These are phyloP conservation scores for Clistopyga incitator DNA, from an alignment of 2,888 invertebrate species.

Conservation along the genomic window DNA sequence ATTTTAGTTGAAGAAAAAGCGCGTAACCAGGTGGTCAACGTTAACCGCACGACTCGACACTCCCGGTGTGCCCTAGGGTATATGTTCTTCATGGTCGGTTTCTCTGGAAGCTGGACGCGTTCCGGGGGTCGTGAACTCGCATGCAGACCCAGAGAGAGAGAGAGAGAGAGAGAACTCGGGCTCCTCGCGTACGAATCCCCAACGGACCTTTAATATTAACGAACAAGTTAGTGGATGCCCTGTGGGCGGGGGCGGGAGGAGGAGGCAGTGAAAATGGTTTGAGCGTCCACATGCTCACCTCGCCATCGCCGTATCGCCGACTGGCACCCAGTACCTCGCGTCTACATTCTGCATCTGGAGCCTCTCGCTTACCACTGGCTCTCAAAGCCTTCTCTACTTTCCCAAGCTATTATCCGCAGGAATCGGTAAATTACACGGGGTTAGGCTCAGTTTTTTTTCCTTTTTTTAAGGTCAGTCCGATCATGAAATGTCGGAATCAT, in stretches of 20 bases:
- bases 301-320: constrained; percentile 59
- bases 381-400: constrained; percentile 1
- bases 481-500: background rate
- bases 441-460: background rate
- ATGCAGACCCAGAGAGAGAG: constrained; percentile 53
- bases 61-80: constrained; percentile 33
- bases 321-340: constrained; percentile 39
- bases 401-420: constrained; percentile 23
- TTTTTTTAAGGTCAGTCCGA: background rate
- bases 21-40: constrained; percentile 36
- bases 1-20: constrained; percentile 2
- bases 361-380: constrained; percentile 13
- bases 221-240: constrained; percentile 81
- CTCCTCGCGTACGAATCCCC: constrained; percentile 72
- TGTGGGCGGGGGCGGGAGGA: constrained; percentile 56
- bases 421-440: constrained; percentile 28
- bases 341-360: constrained; percentile 61
- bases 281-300: constrained; percentile 61
- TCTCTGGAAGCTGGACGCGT: constrained; percentile 69
- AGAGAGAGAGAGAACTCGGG: constrained; percentile 46
- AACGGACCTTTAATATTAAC: constrained; percentile 83
- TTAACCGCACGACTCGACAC: constrained; percentile 39
- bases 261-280: constrained; percentile 53
- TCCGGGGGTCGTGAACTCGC: constrained; percentile 70
- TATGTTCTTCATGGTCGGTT: constrained; percentile 48